These are phyloP conservation scores for Lasioglossum calceatum DNA, from an alignment of 2,888 invertebrate species.

Conservation along the genomic window DNA sequence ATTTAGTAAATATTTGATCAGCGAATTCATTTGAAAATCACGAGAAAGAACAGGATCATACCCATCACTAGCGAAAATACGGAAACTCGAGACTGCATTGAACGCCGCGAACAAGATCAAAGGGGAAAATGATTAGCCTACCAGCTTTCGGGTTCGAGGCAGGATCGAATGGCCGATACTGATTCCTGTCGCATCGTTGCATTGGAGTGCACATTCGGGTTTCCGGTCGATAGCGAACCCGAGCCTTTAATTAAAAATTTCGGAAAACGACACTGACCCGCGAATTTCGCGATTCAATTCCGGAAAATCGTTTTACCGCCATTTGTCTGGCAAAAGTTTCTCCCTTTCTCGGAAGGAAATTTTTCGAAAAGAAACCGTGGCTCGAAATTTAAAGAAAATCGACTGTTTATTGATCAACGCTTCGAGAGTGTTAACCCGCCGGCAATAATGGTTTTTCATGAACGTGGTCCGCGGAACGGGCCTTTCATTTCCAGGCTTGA, in stretches of 20 bases:
- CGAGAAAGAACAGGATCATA: neutral
- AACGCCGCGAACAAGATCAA: neutral
- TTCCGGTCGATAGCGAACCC: neutral
- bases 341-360: neutral
- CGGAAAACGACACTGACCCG: neutral
- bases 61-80: neutral
- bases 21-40: neutral
- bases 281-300: neutral
- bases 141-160: neutral
- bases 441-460: neutral
- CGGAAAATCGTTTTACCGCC: neutral
- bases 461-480: neutral
- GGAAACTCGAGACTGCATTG: neutral
- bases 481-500: constrained; percentile 6
- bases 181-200: neutral
- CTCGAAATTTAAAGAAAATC: neutral
- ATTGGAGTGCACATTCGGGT: neutral
- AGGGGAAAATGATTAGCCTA: constrained; percentile 1
- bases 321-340: neutral
- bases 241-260: constrained; percentile 4
- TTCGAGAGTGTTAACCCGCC: neutral
- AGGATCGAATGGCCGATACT: neutral
- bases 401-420: neutral
- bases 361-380: no score
- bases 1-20: neutral